Conservation (phyloP, 2,113 vertebrate species). For the Corythaeola cristata region DNA sequence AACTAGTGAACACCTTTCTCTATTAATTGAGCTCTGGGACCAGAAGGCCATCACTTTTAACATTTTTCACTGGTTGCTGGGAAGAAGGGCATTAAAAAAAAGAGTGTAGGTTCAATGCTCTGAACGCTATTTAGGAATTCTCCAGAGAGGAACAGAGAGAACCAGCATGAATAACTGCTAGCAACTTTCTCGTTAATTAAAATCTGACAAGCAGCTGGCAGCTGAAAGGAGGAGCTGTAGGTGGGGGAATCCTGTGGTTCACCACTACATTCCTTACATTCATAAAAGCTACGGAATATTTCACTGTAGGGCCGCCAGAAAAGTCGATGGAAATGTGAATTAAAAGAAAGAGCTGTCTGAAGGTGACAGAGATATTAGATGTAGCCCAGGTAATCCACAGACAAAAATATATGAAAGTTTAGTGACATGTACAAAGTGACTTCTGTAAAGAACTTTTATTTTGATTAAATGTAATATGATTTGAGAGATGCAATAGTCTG, state of each 20-base stretch:
- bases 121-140: constrained; percentile 52
- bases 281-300: constrained; percentile 69
- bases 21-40: not conserved
- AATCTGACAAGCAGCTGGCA: constrained; percentile 75
- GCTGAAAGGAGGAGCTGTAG: constrained; percentile 73
- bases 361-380: constrained; percentile 54
- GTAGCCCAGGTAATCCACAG: constrained; percentile 24
- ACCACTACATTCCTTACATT: constrained; percentile 73
- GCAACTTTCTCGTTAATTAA: constrained; percentile 73
- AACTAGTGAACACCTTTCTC: not conserved
- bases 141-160: constrained; percentile 61
- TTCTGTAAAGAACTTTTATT: constrained; percentile 3
- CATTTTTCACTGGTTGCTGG: constrained; percentile 10
- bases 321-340: constrained; percentile 61
- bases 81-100: constrained; percentile 18
- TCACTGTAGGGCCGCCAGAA: constrained; percentile 56
- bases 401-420: constrained; percentile 19
- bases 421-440: not conserved
- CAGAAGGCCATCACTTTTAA: not conserved
- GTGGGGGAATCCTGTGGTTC: constrained; percentile 75
- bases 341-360: constrained; percentile 69
- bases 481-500: not conserved
- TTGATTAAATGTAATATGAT: not conserved
- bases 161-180: constrained; percentile 69
- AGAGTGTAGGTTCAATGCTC: not conserved